Percentiles rank a stretch among this genome's conserved stretches.
Evolutionary conservation across 2,797 vertebrate genomes (phyloP).

Genomic region (Sciurus vulgaris): DNA sequence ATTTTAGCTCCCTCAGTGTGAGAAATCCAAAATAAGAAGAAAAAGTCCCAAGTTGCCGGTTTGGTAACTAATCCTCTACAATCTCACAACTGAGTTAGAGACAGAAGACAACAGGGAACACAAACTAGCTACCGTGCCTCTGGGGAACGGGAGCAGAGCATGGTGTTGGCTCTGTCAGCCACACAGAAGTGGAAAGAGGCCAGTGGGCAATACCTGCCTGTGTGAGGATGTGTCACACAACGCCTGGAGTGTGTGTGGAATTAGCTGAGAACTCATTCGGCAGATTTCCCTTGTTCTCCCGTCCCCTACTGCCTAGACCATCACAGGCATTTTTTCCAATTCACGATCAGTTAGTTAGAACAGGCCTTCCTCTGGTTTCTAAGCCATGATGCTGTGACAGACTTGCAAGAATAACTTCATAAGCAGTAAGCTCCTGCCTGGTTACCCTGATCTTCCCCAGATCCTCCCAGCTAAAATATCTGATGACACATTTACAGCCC

Average conservation of each 20-base stretch:
- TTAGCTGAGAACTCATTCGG: background rate
- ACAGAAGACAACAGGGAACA: background rate
- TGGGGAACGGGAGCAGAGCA: background rate
- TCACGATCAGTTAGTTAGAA: background rate
- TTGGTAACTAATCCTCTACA: background rate
- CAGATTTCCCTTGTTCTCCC: background rate
- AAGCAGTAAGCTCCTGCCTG: background rate
- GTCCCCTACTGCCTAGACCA: background rate
- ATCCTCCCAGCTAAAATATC: background rate
- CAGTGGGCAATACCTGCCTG: background rate
- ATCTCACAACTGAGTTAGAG: background rate
- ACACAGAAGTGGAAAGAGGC: background rate
- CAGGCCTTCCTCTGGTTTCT: background rate
- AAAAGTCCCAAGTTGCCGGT: background rate
- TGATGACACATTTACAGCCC: background rate
- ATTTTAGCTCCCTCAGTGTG: background rate
- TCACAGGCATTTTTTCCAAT: background rate
- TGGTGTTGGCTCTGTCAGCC: background rate
- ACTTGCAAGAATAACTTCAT: background rate
- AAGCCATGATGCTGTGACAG: background rate
- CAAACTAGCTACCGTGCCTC: background rate
- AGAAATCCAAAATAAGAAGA: conserved; percentile 3
- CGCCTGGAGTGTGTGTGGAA: rapidly evolving
- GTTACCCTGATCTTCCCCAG: background rate
- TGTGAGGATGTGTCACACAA: background rate